These are phyloP conservation scores for Psilopogon haemacephalus DNA, from an alignment of 2,113 vertebrate species.

Conservation along the genomic window DNA sequence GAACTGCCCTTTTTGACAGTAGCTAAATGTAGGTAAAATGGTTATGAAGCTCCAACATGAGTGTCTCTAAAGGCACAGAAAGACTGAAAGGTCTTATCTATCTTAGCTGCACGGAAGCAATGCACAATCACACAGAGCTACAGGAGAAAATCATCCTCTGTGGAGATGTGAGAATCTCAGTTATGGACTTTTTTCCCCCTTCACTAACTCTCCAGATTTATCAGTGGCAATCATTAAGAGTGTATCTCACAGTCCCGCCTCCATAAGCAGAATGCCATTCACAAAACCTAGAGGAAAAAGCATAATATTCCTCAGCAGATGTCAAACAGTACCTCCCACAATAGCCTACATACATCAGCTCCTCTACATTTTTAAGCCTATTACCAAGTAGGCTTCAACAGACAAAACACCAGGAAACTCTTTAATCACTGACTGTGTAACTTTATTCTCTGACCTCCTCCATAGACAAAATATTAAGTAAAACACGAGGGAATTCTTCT, in stretches of 20 bases:
- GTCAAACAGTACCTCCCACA: conserved; percentile 68
- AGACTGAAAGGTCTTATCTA: neutral
- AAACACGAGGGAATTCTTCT: neutral
- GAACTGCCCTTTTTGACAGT: neutral
- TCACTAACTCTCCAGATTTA: neutral
- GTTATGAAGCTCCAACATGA: neutral
- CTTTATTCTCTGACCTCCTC: conserved; percentile 1
- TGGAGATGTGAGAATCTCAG: neutral
- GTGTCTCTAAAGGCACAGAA: neutral
- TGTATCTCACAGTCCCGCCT: conserved; percentile 49
- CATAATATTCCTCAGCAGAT: conserved; percentile 52
- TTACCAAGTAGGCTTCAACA: conserved; percentile 39
- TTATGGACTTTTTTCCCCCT: neutral
- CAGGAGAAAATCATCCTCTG: neutral
- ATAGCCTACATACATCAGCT: conserved; percentile 51
- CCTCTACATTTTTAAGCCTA: conserved; percentile 32
- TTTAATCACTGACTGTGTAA: neutral
- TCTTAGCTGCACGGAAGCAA: neutral
- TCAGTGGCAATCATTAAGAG: conserved; percentile 5
- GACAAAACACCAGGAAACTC: neutral
- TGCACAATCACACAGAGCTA: neutral
- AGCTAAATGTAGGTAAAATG: neutral
- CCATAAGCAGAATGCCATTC: conserved; percentile 57
- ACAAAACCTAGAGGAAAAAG: conserved; percentile 55
- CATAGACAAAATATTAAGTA: neutral